phyloP scores from a whole-genome alignment of 2,113 vertebrate genomes.

The Aldabrachelys gigantea region DNA sequence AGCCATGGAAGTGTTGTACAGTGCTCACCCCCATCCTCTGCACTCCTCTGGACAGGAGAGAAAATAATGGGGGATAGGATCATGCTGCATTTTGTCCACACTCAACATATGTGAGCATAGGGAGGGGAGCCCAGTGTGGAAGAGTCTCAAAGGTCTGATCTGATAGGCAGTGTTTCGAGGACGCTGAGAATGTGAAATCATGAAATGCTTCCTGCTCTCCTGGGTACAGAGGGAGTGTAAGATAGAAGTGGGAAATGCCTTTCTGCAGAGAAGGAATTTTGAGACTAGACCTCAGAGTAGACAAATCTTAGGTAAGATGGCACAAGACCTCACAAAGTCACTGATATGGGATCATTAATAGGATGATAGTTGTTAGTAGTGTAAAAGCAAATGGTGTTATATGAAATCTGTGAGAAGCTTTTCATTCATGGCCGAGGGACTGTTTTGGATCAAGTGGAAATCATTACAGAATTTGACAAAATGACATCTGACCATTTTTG shows the following conservation, averaged over 20 bases:
- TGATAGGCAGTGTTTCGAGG: not conserved
- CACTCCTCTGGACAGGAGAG: not conserved
- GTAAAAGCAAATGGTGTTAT: not conserved
- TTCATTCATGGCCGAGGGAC: not conserved
- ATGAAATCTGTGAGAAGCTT: not conserved
- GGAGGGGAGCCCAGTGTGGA: not conserved
- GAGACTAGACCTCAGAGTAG: not conserved
- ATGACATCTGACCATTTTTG: not conserved
- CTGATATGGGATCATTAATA: not conserved
- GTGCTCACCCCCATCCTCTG: not conserved
- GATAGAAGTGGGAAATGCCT: not conserved
- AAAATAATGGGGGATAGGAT: not conserved
- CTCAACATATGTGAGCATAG: not conserved
- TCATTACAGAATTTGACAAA: not conserved
- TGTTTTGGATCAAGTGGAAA: not conserved
- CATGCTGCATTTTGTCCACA: not conserved
- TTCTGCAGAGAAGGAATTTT: not conserved
- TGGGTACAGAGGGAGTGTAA: rapidly evolving
- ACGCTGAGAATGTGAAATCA: not conserved
- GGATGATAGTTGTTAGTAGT: not conserved
- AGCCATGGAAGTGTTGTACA: not conserved
- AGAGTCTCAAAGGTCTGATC: not conserved
- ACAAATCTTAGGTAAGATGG: not conserved
- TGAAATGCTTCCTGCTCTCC: not conserved
- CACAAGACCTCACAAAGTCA: not conserved